Conservation (phyloP, 2,113 vertebrate genomes). For the Anarrhichthys ocellatus region DNA sequence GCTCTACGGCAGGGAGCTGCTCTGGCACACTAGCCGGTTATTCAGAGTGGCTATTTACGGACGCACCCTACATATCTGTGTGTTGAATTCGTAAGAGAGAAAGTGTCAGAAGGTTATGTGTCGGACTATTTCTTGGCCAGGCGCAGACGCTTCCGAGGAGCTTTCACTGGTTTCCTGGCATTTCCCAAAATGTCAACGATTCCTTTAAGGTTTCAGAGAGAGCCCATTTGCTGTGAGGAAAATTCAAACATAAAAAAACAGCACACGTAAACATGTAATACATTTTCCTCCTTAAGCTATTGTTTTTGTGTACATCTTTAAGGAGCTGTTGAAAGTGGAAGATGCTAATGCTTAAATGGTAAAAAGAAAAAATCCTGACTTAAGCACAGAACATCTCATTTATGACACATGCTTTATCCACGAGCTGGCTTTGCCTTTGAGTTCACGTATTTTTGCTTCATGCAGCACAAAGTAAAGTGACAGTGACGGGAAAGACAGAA, state of each 20-base stretch:
- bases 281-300: not conserved
- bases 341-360: not conserved
- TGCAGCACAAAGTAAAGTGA: constrained; percentile 24
- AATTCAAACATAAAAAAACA: not conserved
- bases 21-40: not conserved
- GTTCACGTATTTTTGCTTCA: not conserved
- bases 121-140: not conserved
- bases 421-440: not conserved
- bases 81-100: not conserved
- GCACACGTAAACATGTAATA: not conserved
- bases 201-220: not conserved
- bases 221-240: not conserved
- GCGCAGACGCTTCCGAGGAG: not conserved
- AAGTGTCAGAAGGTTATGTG: not conserved
- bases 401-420: not conserved
- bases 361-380: not conserved
- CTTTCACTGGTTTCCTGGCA: not conserved
- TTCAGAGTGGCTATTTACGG: not conserved
- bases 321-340: not conserved
- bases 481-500: constrained; percentile 24
- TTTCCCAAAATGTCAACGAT: not conserved
- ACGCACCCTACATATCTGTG: not conserved
- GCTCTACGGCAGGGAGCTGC: not conserved
- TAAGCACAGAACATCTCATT: constrained; percentile 1
- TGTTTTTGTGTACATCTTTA: not conserved